phyloP scores from a whole-genome alignment of 2,797 vertebrate species.

The Poeciliopsis turneri region DNA sequence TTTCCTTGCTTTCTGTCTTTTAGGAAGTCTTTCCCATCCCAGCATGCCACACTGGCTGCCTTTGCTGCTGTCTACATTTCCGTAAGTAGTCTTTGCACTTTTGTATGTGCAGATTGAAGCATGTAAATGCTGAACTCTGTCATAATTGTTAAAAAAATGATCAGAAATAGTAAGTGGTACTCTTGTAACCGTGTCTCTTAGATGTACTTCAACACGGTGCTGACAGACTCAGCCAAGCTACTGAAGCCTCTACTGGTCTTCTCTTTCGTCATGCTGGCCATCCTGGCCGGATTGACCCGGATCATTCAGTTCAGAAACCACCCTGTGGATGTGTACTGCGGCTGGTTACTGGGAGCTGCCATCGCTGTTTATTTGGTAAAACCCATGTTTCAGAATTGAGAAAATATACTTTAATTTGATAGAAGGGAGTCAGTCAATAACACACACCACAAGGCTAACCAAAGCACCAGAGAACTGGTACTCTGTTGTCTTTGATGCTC shows the following conservation, averaged over 20 bases:
- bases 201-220: slow-evolving; percentile 97
- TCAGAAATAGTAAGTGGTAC: neutral
- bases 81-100: slow-evolving; percentile 78
- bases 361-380: slow-evolving; percentile 95
- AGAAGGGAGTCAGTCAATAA: neutral
- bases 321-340: slow-evolving; percentile 93
- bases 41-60: slow-evolving; percentile 93
- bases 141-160: neutral
- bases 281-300: slow-evolving; percentile 90
- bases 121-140: neutral
- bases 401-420: neutral
- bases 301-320: slow-evolving; percentile 96
- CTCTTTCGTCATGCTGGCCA: slow-evolving; percentile 92
- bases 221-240: slow-evolving; percentile 94
- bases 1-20: slow-evolving; percentile 32
- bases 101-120: neutral
- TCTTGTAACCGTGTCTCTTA: slow-evolving; percentile 57
- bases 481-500: neutral
- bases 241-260: slow-evolving; percentile 94
- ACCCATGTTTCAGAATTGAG: neutral
- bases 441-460: neutral
- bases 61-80: slow-evolving; percentile 96
- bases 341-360: slow-evolving; percentile 91
- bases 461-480: neutral
- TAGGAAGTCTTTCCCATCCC: slow-evolving; percentile 95